Base-by-base conservation (phyloP, 2,797 vertebrate species). In the Poeciliopsis paucimaculata region DNA sequence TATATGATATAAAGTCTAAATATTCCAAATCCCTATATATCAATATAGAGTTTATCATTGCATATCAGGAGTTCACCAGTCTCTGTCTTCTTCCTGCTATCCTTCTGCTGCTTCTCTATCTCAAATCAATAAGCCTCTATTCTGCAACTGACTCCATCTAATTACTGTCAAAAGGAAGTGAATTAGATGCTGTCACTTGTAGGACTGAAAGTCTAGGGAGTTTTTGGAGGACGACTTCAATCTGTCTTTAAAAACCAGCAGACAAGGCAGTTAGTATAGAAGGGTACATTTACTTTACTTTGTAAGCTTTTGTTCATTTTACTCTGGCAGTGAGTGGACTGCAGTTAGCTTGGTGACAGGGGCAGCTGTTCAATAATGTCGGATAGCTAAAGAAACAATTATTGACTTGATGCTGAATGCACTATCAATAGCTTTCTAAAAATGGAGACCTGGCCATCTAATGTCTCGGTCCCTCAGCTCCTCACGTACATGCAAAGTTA, bases 351-450 rank as follows among this genome's bases (percentile, higher is more conserved):
- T 80, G 83, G 81, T 83, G 76, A 78, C 83, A 64, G 76, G 75
- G 66, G 82, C 77, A 72, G 75, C 75, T 73, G 81, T 64, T 90
- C 90, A 78, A 88, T 91, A 84, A 83, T 72, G 23, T 77, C 76
- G 36, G 84, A 78, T 82, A 76, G 82, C 80, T 80, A 72, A 84
- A 92, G 80, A 87, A 92, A 82, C 86, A 77, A 43, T 80, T 91
- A 92, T 93, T 89, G 93, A 92, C 91, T 84, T 47, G 75, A 55
- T 66, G 82, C 75, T 64, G 73, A 81, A 92, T 76, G 68, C 86
- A 57, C 82, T 76, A 71, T 84, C 77, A 86, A 80, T 82, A 78
- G 75, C 79, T 49, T n/a, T 77, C 92, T 92, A 87, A 90, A 90
- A 91, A 90, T 66, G 84, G 90, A 89, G 75, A 75, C 34, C 77